Evolutionary conservation across 2,113 vertebrate genomes (phyloP).

Genomic region (Orycteropus afer): DNA sequence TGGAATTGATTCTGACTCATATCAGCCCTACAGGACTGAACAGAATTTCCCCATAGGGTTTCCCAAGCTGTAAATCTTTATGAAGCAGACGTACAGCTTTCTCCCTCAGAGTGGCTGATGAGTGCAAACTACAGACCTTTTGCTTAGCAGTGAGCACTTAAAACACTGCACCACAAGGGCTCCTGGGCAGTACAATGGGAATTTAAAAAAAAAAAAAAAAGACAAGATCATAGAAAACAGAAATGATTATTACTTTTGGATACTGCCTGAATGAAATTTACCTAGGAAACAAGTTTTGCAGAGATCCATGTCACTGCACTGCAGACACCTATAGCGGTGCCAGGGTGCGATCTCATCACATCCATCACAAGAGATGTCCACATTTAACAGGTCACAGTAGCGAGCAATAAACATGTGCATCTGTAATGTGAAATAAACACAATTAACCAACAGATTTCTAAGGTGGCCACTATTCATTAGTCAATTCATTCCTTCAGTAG

Average conservation of each 20-base stretch:
- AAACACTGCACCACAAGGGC: background rate
- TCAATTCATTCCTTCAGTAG: background rate
- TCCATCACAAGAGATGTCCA: constrained; percentile 98
- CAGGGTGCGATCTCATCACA: constrained; percentile 97
- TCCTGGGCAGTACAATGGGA: background rate
- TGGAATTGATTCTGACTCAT: background rate
- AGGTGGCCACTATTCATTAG: background rate
- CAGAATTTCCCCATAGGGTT: background rate
- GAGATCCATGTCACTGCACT: constrained; percentile 98
- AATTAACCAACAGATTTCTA: constrained; percentile 44
- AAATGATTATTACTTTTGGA: background rate
- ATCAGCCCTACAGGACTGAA: background rate
- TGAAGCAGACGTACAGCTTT: background rate
- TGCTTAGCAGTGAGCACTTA: background rate
- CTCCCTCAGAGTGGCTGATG: background rate
- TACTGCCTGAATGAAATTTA: constrained; percentile 77
- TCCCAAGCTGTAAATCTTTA: background rate
- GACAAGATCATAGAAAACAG: background rate
- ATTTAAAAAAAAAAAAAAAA: background rate
- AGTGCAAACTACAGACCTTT: background rate
- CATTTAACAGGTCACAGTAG: constrained; percentile 96
- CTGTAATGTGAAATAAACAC: constrained; percentile 80
- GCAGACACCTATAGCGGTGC: constrained; percentile 97
- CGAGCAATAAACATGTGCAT: constrained; percentile 99
- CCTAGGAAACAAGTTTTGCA: constrained; percentile 98